These are phyloP conservation scores for Macrobrachium nipponense DNA, from an alignment of 1,140 invertebrate species.

Conservation along the genomic window DNA sequence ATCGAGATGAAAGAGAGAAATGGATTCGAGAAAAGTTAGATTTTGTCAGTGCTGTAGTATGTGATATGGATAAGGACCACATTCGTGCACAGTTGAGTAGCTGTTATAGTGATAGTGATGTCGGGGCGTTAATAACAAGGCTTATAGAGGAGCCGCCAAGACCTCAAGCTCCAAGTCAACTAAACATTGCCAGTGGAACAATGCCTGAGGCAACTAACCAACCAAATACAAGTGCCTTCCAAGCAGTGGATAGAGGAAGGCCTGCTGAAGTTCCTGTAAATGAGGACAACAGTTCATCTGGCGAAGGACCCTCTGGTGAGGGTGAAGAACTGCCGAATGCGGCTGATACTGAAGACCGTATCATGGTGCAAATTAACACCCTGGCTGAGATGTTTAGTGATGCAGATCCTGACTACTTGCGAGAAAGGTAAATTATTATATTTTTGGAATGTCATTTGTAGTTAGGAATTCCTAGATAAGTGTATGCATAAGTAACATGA, in stretches of 20 bases:
- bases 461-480: no score
- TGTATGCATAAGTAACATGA: no score
- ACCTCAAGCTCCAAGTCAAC: no score
- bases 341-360: conserved; percentile 35
- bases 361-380: conserved; percentile 7
- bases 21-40: conserved; percentile 46
- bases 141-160: conserved; percentile 22
- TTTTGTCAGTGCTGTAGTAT: conserved; percentile 38
- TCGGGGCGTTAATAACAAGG: conserved; percentile 33
- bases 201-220: not conserved
- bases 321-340: conserved; percentile 11
- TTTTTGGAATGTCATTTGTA: no score
- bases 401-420: conserved; percentile 51
- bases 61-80: not conserved
- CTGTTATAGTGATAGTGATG: conserved; percentile 40
- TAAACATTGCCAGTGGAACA: no score
- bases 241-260: conserved; percentile 7
- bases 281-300: not conserved
- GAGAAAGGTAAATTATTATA: conserved; percentile 32
- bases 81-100: conserved; percentile 14
- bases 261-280: not conserved
- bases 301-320: conserved; percentile 25
- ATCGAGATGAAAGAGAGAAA: conserved; percentile 22
- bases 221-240: conserved; percentile 37
- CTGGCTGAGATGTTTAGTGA: conserved; percentile 46